Evolutionary conservation across 2,888 invertebrate species (phyloP).

Genomic region (Andrena minutula): DNA sequence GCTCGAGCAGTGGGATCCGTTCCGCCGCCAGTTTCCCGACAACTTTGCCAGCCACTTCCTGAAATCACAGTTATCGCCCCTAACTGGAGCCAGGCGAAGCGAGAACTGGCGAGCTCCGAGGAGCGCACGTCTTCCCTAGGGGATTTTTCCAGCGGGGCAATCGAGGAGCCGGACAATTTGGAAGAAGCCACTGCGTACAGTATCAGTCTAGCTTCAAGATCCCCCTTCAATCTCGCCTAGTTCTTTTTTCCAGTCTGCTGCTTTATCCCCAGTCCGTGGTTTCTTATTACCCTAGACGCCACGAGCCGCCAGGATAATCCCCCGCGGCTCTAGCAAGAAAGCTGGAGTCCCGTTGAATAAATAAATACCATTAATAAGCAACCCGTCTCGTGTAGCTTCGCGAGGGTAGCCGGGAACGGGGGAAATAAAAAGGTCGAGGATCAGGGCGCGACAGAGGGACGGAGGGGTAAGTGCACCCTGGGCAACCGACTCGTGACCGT

Average conservation of each 20-base stretch:
- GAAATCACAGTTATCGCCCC: slow-evolving; percentile 58
- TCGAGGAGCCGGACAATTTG: too few species aligned
- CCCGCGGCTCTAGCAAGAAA: background rate
- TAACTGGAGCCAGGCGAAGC: slow-evolving; percentile 32
- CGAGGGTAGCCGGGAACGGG: slow-evolving; percentile 5
- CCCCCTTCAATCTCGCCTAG: too few species aligned
- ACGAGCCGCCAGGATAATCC: background rate
- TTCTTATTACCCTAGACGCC: too few species aligned
- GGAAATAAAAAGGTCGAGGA: slow-evolving; percentile 21
- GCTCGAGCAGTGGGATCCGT: slow-evolving; percentile 14
- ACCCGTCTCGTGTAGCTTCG: background rate
- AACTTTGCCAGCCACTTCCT: slow-evolving; percentile 58
- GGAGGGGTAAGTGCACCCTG: slow-evolving; percentile 32
- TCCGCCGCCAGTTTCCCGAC: slow-evolving; percentile 40
- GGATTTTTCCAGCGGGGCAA: background rate
- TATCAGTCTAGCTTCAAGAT: background rate
- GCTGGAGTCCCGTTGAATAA: slow-evolving; percentile 13
- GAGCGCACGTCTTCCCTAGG: background rate
- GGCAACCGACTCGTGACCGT: slow-evolving; percentile 42
- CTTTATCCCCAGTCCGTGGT: too few species aligned
- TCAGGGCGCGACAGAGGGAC: background rate
- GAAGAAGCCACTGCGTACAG: background rate
- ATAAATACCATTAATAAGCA: slow-evolving; percentile 31
- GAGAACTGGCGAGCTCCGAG: slow-evolving; percentile 8
- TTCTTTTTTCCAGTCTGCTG: background rate